Evolutionary conservation across 2,113 vertebrate species (phyloP), one percentile per base, ranked within the genome.

Genomic region (Solea senegalensis): DNA sequence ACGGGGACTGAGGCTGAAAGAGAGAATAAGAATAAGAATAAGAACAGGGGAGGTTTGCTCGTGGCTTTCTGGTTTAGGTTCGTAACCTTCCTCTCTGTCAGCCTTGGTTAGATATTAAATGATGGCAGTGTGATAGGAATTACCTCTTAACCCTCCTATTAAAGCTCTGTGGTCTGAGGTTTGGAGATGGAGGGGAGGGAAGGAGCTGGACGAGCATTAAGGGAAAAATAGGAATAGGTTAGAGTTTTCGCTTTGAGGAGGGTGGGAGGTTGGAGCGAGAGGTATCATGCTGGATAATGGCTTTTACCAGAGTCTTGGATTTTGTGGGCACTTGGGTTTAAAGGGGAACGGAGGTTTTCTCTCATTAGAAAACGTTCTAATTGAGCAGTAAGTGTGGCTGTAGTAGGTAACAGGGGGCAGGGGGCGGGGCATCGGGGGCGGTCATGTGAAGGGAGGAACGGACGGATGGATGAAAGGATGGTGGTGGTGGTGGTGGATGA

Each of bases 91-190:
- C 80, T 81, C 78, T 76, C 85, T 84, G 90, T 90, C 88, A 87
- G 79, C 78, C 80, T 85, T 15, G 87, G 86, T 90, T 90, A 84
- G 84, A 83, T 89, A 88, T 90, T 89, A 88, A 92, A 91, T 86
- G 86, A 90, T 88, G 86, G 86, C 82, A 90, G 90, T 85, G 88
- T 89, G 90, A 92, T 92, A 86, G 90, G 90, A 90, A 90, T 92
- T 92, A 92, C 88, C 89, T 90, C 90, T 82, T 89, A 90, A 90
- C 85, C 86, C 88, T 73, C 85, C 85, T 65, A 88, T 87, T 90
- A 90, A 89, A 91, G 81, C 79, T 46, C 76, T 88, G 90, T 28
- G 90, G 90, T 92, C 81, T 92, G 89, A 90, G 90, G 89, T 91
- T 89, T 87, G 82, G 88, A 86, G 77, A 72, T 15, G 26, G 73